A percentile compares a stretch with the other conserved stretches of the same genome.
Evolutionary conservation across 2,797 vertebrate species (phyloP).

Genomic region (Hipposideros larvatus): DNA sequence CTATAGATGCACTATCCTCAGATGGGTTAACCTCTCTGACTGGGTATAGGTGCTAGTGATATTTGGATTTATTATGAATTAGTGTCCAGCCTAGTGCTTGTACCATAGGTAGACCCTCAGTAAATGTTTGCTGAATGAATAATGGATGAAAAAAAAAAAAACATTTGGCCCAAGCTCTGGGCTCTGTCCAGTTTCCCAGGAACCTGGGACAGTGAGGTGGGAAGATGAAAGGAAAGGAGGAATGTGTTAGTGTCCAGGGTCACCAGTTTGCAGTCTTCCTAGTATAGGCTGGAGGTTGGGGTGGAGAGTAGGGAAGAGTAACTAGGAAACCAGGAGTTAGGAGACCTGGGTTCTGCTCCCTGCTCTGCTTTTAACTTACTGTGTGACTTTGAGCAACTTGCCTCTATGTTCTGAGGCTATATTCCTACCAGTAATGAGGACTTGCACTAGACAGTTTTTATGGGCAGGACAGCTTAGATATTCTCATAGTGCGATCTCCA

Average conservation of each 20-base stretch:
- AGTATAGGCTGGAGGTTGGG: not conserved
- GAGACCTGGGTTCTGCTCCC: not conserved
- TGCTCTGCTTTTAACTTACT: not conserved
- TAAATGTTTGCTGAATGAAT: slow-evolving; percentile 29
- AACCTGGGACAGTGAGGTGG: not conserved
- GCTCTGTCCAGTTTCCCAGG: not conserved
- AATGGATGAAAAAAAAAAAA: not conserved
- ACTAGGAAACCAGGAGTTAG: not conserved
- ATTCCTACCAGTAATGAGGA: not conserved
- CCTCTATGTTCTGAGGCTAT: not conserved
- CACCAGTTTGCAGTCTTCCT: not conserved
- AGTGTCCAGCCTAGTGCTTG: not conserved
- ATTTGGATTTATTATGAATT: not conserved
- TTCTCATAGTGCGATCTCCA: not conserved
- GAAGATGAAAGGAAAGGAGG: not conserved
- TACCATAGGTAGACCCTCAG: not conserved
- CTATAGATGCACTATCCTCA: not conserved
- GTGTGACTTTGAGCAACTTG: not conserved
- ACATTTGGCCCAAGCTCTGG: not conserved
- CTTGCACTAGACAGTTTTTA: not conserved
- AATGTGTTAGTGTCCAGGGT: not conserved
- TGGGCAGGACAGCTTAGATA: not conserved
- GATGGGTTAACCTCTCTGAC: not conserved
- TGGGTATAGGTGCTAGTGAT: not conserved
- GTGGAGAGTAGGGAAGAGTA: not conserved